Evolutionary conservation across 2,113 vertebrate genomes (phyloP), one percentile per base, ranked within the genome.

Genomic region (Paradoxurus hermaphroditus): DNA sequence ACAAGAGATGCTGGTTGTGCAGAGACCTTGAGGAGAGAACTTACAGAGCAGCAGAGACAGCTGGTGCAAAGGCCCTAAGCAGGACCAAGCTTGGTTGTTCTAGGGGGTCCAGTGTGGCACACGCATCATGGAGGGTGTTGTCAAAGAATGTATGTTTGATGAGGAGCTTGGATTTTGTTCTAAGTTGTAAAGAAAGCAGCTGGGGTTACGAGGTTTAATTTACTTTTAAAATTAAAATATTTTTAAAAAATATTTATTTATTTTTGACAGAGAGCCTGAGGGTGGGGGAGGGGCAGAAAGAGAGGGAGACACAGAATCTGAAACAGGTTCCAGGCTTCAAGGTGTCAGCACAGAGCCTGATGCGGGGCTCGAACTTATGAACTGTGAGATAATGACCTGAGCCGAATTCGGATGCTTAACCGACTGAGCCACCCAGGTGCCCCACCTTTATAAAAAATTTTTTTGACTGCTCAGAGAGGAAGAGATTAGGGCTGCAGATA

Each of bases 31-130:
- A 44, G 23, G 56, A 21, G 81, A n/a, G 70, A 29, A 19, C 46
- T 41, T 67, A 39, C 18, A n/a, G 18, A 92, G 67, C 1, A 73
- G 16, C 46, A 4, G 34, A 41, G 21, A 7, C 46, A 65, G 6
- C 59, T 2, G 5, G 11, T n/a, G 0, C 25, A 23, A n/a, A 29
- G 25, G 6, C 8, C 4, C 23, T 10, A 0, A 29, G 62, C 12
- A n/a, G 59, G n/a, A 31, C 13, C 1, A 18, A 36, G 4, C 62
- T 21, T 41, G 46, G 8, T 53, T 79, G 19, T 31, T 62, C 56
- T 34, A 0, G n/a, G 27, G 29, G 5, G 25, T 4, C 9, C 23
- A 9, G 1, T 27, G 16, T 23, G 44, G 56, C 7, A 36, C 23
- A 5, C 19, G 4, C 4, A 2, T 13, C 19, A 29, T 15, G 46